Base-by-base conservation (phyloP, 2,888 invertebrate species). In the Asteroscopus sphinx region DNA sequence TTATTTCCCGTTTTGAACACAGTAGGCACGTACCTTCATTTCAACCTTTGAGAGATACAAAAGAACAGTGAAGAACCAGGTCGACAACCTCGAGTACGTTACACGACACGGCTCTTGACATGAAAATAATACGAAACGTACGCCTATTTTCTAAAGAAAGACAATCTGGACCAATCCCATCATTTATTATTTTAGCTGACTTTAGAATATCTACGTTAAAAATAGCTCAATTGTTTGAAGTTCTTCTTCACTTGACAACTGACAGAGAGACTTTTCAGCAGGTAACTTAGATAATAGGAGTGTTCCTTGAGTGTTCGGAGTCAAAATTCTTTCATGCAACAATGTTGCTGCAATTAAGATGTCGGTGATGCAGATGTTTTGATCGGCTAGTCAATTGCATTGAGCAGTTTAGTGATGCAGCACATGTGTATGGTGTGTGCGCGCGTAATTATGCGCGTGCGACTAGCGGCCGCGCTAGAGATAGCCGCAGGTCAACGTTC, bases 401-500 rank as follows among this genome's bases (percentile, higher is more conserved):
- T 58, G 48, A 58, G 44, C 33, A 63, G 54, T 41, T 67, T 60
- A 66, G 61, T 66, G 61, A 66, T 68, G 73, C 65, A 67, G 60
- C 62, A 59, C 61, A 68, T 75, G 67, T 67, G 60, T 64, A 42
- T 64, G 67, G 61, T 71, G 76, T 72, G 74, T 69, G 80, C 83
- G n/a, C n/a, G 82, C 81, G 84, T 86, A 81, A 80, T 78, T 67
- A 80, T 87, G 91, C 88, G 89, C 89, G 85, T 87, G 88, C 88
- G 90, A 78, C 83, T 84, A 85, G 85, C 80, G 82, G 85, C 81
- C 77, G 77, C 79, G 83, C 90, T 91, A 92, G 91, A 92, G 92
- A 92, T 92, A 92, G 92, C 89, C 84, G 86, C 86, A 81, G 94
- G 93, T 93, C 92, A 87, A 85, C 85, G 93, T 90, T 93, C 94